A percentile compares a stretch with the other conserved stretches of the same genome.
Conservation (phyloP, 2,113 vertebrate genomes). For the Sminthopsis crassicaudata region DNA sequence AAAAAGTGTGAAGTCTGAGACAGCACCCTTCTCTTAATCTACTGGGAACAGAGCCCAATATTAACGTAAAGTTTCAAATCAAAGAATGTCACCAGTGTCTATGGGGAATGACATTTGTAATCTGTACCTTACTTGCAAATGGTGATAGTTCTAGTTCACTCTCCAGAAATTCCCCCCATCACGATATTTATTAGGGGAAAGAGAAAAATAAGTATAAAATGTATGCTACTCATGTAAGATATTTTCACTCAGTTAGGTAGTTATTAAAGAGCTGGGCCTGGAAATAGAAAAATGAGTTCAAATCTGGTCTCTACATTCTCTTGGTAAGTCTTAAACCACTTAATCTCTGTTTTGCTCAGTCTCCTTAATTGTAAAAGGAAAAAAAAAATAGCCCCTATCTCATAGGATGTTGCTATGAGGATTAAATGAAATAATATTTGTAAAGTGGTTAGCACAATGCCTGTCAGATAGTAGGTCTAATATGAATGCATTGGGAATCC, state of each 20-base stretch:
- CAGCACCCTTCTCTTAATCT: neutral
- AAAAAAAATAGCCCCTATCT: neutral
- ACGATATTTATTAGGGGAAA: neutral
- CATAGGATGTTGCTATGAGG: no score
- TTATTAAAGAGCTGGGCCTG: no score
- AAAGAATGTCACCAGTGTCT: neutral
- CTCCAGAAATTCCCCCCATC: neutral
- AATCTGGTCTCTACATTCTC: neutral
- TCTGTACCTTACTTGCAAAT: neutral
- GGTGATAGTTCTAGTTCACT: neutral
- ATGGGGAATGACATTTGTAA: neutral
- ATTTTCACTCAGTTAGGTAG: neutral
- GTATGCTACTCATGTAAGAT: neutral
- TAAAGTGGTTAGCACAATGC: no score
- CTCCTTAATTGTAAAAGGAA: neutral
- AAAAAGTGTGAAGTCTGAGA: neutral
- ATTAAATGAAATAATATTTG: no score
- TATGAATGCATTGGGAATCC: no score
- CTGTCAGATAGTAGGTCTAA: no score
- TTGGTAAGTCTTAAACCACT: neutral
- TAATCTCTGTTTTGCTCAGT: neutral
- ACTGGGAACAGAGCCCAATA: neutral
- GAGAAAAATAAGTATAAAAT: neutral
- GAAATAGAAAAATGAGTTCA: neutral
- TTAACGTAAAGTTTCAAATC: neutral